Evolutionary conservation across 2,888 invertebrate species (phyloP), one percentile per base, ranked within the genome.

Genomic region (Acholoe squamosa): DNA sequence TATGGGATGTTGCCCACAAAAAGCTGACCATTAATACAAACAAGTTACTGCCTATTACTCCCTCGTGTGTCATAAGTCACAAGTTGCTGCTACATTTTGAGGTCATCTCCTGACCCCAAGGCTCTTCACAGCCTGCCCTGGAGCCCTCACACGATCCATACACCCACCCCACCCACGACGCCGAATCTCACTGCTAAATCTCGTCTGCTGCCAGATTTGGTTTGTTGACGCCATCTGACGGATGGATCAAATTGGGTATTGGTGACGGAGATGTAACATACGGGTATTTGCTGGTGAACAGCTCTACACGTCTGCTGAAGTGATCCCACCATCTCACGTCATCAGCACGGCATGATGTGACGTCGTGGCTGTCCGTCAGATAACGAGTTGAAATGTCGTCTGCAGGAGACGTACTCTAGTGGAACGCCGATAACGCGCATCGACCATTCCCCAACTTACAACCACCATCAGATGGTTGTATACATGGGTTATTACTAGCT

Each of bases 221-320:
- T 25, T 22, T 31, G 71, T 14, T 14, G 31, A 14, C 71, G 31
- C 71, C 71, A 16, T 76, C 76, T 25, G 16, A n/a, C 80, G 34
- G 80, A n/a, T 34, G 34, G 80, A 80, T 80, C 80, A 80, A 80
- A 80, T 80, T 80, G 80, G 19, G 80, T 34, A 80, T 80, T 80
- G 80, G 80, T 80, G 80, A 80, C 80, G 80, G 80, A 76, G 31
- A 31, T 76, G 16, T 76, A 76, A 14, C 76, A 76, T 76, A 25
- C 25, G 76, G 31, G 31, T 25, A 28, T 76, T 25, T 76, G 25
- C 31, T 28, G 16, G 19, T 3, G 76, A 25, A 19, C 76, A 76
- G 25, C 19, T n/a, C 76, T 25, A 7, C 5, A 5, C 31, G 31
- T 43, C 43, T 43, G 5, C 10, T 43, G 43, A 43, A 43, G 43